phyloP scores from a whole-genome alignment of 1,140 invertebrate species.

The Lithobius niger region DNA sequence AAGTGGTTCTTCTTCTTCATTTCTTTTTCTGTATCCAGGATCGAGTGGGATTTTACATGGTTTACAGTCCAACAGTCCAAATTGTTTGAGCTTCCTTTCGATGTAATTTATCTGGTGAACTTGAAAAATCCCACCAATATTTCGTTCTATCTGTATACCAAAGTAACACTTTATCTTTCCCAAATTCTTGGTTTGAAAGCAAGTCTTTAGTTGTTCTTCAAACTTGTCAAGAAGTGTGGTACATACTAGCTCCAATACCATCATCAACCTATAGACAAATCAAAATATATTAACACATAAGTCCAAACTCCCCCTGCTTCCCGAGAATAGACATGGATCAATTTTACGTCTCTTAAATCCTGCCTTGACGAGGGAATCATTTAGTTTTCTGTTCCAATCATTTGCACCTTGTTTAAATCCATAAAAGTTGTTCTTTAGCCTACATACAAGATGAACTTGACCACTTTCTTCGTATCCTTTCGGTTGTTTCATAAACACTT shows the following conservation, averaged over 20 bases:
- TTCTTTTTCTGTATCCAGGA: background rate
- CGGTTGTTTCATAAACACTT: background rate
- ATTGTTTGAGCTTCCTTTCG: background rate
- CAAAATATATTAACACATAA: background rate
- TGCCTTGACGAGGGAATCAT: background rate
- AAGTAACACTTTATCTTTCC: background rate
- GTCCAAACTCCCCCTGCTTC: background rate
- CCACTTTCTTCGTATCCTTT: background rate
- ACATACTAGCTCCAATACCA: background rate
- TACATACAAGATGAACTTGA: background rate
- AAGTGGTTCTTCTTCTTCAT: background rate
- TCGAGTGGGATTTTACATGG: background rate
- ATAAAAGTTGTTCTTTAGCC: slow-evolving; percentile 3
- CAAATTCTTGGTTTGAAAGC: background rate
- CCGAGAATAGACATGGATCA: background rate
- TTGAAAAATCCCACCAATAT: background rate
- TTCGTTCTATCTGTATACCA: background rate
- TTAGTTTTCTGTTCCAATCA: background rate
- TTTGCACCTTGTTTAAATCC: background rate
- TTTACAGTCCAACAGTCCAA: background rate
- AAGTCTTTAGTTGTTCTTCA: background rate
- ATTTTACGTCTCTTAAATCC: background rate
- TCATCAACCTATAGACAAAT: background rate
- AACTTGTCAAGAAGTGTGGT: background rate
- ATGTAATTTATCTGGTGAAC: background rate